phyloP scores from a whole-genome alignment of 2,888 invertebrate species.

The Synergus laeviventris region DNA sequence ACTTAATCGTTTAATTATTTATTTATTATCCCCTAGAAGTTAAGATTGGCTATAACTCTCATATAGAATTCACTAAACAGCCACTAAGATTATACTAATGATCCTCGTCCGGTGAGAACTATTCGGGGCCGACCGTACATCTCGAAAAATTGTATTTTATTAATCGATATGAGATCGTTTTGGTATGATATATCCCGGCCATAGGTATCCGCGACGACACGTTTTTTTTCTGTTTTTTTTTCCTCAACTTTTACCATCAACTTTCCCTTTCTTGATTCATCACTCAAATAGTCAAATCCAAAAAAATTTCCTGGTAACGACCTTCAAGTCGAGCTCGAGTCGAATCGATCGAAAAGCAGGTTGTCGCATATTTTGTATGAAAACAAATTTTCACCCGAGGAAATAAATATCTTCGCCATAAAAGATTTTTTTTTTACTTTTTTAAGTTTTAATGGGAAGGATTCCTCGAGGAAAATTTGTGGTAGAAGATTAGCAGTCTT shows the following conservation, averaged over 20 bases:
- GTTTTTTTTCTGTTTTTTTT: conserved; percentile 26
- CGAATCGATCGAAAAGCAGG: conserved; percentile 45
- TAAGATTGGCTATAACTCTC: conserved; percentile 37
- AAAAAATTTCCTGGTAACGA: conserved; percentile 10
- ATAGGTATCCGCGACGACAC: conserved; percentile 60
- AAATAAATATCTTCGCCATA: background rate
- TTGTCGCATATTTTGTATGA: conserved; percentile 10
- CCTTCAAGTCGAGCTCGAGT: conserved; percentile 38
- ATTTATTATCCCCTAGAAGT: conserved; percentile 30
- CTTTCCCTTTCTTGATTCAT: conserved; percentile 9
- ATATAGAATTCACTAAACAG: conserved; percentile 32
- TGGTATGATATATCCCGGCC: conserved; percentile 73
- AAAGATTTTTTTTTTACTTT: background rate
- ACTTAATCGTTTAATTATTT: conserved; percentile 14
- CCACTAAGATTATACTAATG: conserved; percentile 23
- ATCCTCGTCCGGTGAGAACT: conserved; percentile 49
- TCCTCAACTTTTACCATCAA: background rate
- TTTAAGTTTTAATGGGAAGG: background rate
- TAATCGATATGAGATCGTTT: conserved; percentile 74
- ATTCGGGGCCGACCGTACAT: conserved; percentile 57
- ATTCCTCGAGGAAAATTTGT: conserved; percentile 14
- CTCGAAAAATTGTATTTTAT: conserved; percentile 68
- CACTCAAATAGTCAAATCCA: background rate
- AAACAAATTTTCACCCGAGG: conserved; percentile 13
- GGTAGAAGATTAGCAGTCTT: conserved; percentile 31